A percentile compares a stretch with the other conserved stretches of the same genome.
These are phyloP conservation scores for Acanthornis magna DNA, from an alignment of 2,797 vertebrate species.

Conservation along the genomic window DNA sequence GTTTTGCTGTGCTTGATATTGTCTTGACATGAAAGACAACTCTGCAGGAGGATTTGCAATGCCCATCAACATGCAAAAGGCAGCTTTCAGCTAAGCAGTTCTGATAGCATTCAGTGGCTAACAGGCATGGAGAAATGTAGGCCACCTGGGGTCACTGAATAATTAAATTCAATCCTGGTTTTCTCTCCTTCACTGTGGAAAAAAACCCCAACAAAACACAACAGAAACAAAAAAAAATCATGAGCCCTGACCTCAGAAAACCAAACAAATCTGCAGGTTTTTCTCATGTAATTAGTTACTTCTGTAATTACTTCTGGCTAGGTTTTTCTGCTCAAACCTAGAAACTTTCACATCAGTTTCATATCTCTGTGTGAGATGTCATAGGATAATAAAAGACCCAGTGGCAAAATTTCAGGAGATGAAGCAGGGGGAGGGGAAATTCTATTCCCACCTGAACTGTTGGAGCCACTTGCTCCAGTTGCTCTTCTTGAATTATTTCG, in stretches of 20 bases:
- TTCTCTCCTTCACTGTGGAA: constrained; percentile 6
- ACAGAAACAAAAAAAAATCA: not conserved
- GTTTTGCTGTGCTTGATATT: constrained; percentile 56
- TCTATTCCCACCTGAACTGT: not conserved
- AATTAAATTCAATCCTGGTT: constrained; percentile 60
- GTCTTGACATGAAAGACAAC: constrained; percentile 58
- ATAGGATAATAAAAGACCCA: not conserved
- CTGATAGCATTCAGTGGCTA: constrained; percentile 48
- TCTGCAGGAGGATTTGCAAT: constrained; percentile 56
- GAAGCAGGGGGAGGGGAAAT: not conserved
- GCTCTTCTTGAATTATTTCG: not conserved
- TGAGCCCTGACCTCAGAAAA: constrained; percentile 25
- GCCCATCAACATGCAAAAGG: constrained; percentile 58
- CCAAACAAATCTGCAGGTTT: constrained; percentile 13
- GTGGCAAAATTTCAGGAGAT: not conserved
- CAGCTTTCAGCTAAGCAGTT: constrained; percentile 42
- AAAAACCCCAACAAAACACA: not conserved
- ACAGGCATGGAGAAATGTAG: constrained; percentile 56
- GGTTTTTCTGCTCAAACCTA: constrained; percentile 20
- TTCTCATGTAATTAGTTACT: constrained; percentile 37
- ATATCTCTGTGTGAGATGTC: not conserved
- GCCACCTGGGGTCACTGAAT: constrained; percentile 45
- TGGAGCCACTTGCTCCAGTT: not conserved
- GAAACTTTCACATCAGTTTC: constrained; percentile 8
- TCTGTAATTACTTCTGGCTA: not conserved